Evolutionary conservation across 2,797 vertebrate genomes (phyloP).

Genomic region (Labroides dimidiatus): DNA sequence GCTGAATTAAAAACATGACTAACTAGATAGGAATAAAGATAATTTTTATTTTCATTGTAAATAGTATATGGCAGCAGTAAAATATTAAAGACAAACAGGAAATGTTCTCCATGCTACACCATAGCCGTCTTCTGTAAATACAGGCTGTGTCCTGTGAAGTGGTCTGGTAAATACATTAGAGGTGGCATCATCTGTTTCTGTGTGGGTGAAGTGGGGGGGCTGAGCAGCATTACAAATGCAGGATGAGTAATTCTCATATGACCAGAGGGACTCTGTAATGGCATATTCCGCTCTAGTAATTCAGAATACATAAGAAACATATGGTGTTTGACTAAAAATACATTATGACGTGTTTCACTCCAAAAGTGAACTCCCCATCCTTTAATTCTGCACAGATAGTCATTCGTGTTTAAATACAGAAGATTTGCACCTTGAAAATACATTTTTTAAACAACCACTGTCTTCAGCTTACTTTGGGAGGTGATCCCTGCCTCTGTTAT

Average conservation of each 20-base stretch:
- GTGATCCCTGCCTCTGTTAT: slow-evolving; percentile 6
- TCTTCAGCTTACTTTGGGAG: slow-evolving; percentile 16
- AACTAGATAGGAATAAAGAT: not conserved
- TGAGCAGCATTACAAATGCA: slow-evolving; percentile 41
- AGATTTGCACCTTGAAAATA: not conserved
- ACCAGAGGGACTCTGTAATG: slow-evolving; percentile 39
- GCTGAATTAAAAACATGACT: not conserved
- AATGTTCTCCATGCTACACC: slow-evolving; percentile 11
- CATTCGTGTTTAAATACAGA: not conserved
- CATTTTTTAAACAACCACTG: no score
- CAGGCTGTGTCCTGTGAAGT: not conserved
- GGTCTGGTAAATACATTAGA: slow-evolving; percentile 10
- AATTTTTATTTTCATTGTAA: not conserved
- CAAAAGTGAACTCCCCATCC: not conserved
- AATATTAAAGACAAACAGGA: slow-evolving; percentile 29
- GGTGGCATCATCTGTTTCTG: slow-evolving; percentile 48
- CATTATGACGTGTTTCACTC: not conserved
- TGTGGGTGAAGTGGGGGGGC: slow-evolving; percentile 3
- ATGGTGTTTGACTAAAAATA: slow-evolving; percentile 45
- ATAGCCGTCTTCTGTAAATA: not conserved
- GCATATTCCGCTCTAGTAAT: slow-evolving; percentile 68
- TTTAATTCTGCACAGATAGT: not conserved
- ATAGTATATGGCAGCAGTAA: not conserved
- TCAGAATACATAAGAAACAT: slow-evolving; percentile 27
- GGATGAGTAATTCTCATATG: slow-evolving; percentile 51